A percentile compares a stretch with the other conserved stretches of the same genome.
phyloP scores from a whole-genome alignment of 1,140 invertebrate genomes.

The Chlorops oryzae region DNA sequence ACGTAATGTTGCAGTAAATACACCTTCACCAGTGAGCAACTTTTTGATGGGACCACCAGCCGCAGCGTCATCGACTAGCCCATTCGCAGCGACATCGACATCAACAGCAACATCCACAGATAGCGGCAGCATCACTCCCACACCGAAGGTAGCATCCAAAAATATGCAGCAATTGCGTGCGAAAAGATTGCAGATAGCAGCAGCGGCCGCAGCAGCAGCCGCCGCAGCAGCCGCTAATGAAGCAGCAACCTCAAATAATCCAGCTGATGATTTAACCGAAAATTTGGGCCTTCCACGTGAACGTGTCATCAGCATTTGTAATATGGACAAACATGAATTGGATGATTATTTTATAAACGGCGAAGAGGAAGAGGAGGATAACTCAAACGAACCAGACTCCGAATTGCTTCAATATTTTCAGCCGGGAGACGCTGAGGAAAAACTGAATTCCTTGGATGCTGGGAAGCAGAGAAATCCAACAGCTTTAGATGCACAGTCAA shows the following conservation, averaged over 20 bases:
- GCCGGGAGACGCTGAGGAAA: conserved; percentile 51
- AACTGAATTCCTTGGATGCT: conserved; percentile 47
- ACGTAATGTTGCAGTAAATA: conserved; percentile 10
- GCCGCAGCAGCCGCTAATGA: conserved; percentile 29
- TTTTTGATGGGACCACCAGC: conserved; percentile 39
- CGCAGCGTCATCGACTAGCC: conserved; percentile 31
- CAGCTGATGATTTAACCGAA: conserved; percentile 25
- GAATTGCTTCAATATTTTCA: conserved; percentile 74
- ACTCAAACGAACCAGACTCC: conserved; percentile 73
- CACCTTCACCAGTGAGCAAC: neutral
- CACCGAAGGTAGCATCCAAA: conserved; percentile 34
- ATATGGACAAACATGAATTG: conserved; percentile 69
- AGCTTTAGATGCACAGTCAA: conserved; percentile 8
- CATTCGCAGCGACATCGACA: conserved; percentile 9
- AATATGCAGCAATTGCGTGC: conserved; percentile 34
- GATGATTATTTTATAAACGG: conserved; percentile 63
- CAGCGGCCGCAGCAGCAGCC: conserved; percentile 26
- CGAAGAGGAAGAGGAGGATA: conserved; percentile 59
- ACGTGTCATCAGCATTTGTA: conserved; percentile 61
- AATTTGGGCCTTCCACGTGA: conserved; percentile 50
- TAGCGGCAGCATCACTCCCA: conserved; percentile 19
- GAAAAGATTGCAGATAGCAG: conserved; percentile 24
- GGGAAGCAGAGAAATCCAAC: conserved; percentile 41
- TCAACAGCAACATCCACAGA: conserved; percentile 21
- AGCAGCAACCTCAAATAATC: conserved; percentile 13